Evolutionary conservation across 2,113 vertebrate genomes (phyloP).

Genomic region (Sapajus apella): DNA sequence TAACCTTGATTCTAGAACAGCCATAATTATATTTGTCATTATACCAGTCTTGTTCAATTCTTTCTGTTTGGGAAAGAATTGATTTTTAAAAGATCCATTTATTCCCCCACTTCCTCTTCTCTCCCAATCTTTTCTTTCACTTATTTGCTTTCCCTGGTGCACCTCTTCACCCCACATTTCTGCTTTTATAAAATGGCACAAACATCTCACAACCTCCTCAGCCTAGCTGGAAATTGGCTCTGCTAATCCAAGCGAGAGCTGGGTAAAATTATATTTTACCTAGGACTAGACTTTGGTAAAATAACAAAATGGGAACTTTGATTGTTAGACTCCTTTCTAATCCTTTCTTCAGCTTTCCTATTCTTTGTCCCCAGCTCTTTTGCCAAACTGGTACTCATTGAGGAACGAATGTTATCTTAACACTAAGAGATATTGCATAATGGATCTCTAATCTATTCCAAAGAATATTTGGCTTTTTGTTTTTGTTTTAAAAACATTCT

Average conservation of each 20-base stretch:
- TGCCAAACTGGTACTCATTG: background rate
- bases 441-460: background rate
- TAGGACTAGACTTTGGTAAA: constrained; percentile 12
- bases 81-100: background rate
- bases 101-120: background rate
- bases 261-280: background rate
- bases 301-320: background rate
- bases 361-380: background rate
- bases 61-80: background rate
- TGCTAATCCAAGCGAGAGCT: background rate
- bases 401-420: background rate
- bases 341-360: background rate
- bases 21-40: background rate
- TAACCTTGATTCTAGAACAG: background rate
- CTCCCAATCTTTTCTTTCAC: background rate
- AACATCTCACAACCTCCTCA: background rate
- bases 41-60: background rate
- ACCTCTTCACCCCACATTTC: background rate
- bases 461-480: constrained; percentile 2
- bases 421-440: background rate
- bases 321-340: background rate
- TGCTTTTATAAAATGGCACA: background rate
- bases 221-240: background rate
- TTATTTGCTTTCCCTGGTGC: background rate
- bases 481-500: background rate